These are phyloP conservation scores for Ischnura elegans DNA, from an alignment of 2,888 invertebrate genomes.

Conservation along the genomic window DNA sequence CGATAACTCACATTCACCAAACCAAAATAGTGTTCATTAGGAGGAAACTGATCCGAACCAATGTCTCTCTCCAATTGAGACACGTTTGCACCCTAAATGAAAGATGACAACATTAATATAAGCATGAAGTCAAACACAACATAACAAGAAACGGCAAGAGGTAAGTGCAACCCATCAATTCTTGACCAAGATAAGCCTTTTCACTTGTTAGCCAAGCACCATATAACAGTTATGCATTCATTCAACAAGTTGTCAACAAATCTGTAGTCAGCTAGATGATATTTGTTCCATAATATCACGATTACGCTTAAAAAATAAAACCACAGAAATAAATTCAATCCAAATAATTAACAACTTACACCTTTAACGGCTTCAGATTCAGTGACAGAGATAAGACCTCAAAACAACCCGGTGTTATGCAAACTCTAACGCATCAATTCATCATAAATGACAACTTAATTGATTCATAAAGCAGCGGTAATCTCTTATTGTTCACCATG, in stretches of 20 bases:
- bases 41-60: constrained; percentile 98
- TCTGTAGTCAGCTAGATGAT: neutral
- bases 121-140: neutral
- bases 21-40: constrained; percentile 99
- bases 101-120: neutral
- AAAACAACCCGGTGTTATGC: constrained; percentile 58
- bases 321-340: neutral
- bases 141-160: neutral
- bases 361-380: constrained; percentile 16
- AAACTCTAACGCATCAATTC: constrained; percentile 29
- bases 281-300: no score
- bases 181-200: neutral
- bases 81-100: constrained; percentile 96
- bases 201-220: neutral
- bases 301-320: no score
- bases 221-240: neutral
- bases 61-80: constrained; percentile 99
- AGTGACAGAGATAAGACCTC: constrained; percentile 7
- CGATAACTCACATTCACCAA: constrained; percentile 94
- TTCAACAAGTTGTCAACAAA: constrained; percentile 20
- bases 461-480: neutral
- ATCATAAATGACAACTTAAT: neutral
- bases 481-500: neutral
- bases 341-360: neutral
- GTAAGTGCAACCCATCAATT: neutral